Percentiles rank a stretch among this genome's conserved stretches.
phyloP scores from a whole-genome alignment of 1,140 invertebrate genomes.

The Pinna nobilis region DNA sequence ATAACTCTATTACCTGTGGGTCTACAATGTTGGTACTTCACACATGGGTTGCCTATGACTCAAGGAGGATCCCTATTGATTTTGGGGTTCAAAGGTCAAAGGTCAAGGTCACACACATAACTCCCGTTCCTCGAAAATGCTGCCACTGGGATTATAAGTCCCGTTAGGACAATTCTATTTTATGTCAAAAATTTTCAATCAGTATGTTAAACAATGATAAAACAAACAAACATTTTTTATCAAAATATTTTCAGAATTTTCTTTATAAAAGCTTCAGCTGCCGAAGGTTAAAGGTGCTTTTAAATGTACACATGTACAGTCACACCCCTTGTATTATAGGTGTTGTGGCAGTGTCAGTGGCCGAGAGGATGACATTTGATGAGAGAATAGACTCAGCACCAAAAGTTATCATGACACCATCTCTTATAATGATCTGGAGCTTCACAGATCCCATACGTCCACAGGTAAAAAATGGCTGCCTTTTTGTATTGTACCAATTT shows the following conservation, averaged over 20 bases:
- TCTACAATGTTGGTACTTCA: no score
- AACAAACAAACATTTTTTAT: not conserved
- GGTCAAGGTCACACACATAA: no score
- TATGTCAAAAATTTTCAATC: no score
- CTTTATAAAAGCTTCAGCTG: not conserved
- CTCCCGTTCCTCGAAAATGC: no score
- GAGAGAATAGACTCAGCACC: constrained; percentile 73
- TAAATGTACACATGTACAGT: not conserved
- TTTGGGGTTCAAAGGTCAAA: no score
- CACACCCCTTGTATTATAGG: constrained; percentile 58
- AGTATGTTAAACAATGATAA: no score
- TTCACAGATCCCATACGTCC: constrained; percentile 76
- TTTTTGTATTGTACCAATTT: not conserved
- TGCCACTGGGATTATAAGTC: no score
- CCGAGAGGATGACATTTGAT: constrained; percentile 74
- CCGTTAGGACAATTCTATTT: no score
- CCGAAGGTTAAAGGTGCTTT: not conserved
- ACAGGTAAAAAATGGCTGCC: constrained; percentile 60
- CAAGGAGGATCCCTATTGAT: no score
- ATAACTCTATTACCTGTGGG: no score
- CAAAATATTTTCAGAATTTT: not conserved
- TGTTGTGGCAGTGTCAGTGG: constrained; percentile 74
- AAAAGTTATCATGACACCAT: constrained; percentile 74
- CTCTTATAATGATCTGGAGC: constrained; percentile 76
- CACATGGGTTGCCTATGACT: no score